A percentile compares a stretch with the other conserved stretches of the same genome.
Conservation (phyloP, 2,888 invertebrate species). For the Drosophila anomelani region DNA sequence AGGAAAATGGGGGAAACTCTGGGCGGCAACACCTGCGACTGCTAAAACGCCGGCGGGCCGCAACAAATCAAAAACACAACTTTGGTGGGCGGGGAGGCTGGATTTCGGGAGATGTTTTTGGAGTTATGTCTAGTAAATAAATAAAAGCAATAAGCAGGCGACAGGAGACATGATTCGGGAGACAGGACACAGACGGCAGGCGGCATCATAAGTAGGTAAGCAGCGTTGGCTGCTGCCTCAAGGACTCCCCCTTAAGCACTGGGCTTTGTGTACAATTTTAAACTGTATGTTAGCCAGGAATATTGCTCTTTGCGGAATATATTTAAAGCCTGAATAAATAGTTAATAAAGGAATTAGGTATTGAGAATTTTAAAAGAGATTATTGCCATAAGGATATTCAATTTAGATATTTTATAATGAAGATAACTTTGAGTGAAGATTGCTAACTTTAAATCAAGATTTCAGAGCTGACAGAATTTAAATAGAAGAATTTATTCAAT, state of each 20-base stretch:
- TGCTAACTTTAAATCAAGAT: neutral
- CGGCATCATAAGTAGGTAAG: slow-evolving; percentile 64
- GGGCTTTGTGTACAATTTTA: slow-evolving; percentile 32
- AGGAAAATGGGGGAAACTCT: slow-evolving; percentile 39
- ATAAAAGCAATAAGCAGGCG: slow-evolving; percentile 75
- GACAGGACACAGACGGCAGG: slow-evolving; percentile 50
- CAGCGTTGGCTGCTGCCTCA: neutral
- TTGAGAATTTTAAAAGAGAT: too few species aligned
- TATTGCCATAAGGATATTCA: neutral
- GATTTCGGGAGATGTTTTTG: slow-evolving; percentile 17
- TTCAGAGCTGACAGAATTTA: neutral
- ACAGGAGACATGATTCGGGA: slow-evolving; percentile 33
- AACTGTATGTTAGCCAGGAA: slow-evolving; percentile 7
- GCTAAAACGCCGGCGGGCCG: slow-evolving; percentile 46
- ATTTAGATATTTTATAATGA: neutral
- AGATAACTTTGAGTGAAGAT: neutral
- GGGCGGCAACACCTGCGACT: slow-evolving; percentile 69
- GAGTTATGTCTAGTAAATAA: slow-evolving; percentile 74
- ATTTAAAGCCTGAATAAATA: neutral
- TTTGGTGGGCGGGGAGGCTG: neutral
- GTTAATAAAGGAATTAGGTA: neutral
- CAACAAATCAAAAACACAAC: slow-evolving; percentile 69
- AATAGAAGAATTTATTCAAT: neutral
- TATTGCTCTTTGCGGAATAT: neutral
- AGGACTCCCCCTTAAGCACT: neutral